phyloP scores from a whole-genome alignment of 2,797 vertebrate species.

The Scolopax bukidnonensis region DNA sequence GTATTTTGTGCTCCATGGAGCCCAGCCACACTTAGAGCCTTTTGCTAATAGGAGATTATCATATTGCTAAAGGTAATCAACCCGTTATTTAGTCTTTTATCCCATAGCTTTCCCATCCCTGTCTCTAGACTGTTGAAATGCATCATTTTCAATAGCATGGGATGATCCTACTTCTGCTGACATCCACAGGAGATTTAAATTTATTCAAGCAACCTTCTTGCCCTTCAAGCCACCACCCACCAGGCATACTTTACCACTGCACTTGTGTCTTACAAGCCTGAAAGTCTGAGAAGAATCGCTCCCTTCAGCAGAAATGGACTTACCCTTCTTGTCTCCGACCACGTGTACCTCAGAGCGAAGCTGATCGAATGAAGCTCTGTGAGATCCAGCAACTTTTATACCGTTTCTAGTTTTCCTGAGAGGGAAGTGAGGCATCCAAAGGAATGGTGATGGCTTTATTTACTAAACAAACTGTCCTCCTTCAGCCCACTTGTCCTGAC shows the following conservation, averaged over 20 bases:
- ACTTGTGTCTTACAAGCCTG: neutral
- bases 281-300: fast-evolving
- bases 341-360: fast-evolving
- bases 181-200: too few species aligned
- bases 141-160: fast-evolving
- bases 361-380: neutral
- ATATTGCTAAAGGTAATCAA: neutral
- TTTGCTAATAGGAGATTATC: neutral
- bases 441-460: slow-evolving; percentile 59
- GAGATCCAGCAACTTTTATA: slow-evolving; percentile 16
- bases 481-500: slow-evolving; percentile 25
- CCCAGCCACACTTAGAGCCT: neutral
- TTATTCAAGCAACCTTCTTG: neutral
- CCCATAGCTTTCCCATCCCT: neutral
- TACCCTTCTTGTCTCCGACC: neutral
- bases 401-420: fast-evolving
- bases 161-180: neutral
- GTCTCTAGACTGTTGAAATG: fast-evolving
- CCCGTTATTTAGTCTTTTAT: fast-evolving
- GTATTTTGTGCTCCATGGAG: too few species aligned
- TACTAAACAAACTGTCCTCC: neutral
- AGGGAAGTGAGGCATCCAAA: slow-evolving; percentile 30
- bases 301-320: neutral
- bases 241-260: fast-evolving
- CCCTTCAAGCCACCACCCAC: neutral